Evolutionary conservation across 1,140 invertebrate genomes (phyloP).

Genomic region (Diabrotica virgifera): DNA sequence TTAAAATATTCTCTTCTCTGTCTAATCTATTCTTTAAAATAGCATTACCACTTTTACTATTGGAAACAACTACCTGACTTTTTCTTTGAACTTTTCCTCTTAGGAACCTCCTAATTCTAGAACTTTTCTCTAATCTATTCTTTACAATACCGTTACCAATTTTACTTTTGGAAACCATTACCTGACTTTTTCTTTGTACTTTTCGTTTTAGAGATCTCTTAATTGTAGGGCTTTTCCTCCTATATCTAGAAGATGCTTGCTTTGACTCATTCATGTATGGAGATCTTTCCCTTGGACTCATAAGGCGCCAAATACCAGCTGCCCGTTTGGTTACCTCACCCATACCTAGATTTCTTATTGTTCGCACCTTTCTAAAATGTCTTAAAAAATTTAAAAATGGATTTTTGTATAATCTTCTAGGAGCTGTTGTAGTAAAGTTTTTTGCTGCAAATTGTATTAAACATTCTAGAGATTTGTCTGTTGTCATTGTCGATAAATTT

Average conservation of each 20-base stretch:
- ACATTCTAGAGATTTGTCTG: no score
- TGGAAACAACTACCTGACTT: no score
- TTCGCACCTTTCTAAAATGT: conserved; percentile 6
- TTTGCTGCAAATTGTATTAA: no score
- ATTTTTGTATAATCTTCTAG: conserved; percentile 3
- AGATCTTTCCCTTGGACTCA: conserved; percentile 8
- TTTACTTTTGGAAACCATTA: no score
- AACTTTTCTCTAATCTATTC: no score
- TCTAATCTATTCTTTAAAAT: no score
- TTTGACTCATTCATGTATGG: not conserved
- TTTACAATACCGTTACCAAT: no score
- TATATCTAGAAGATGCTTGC: not conserved
- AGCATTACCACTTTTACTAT: no score
- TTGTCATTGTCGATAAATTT: no score
- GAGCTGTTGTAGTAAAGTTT: not conserved
- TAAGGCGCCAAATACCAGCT: not conserved
- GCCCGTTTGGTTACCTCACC: not conserved
- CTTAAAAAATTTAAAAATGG: conserved; percentile 10
- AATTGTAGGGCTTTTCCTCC: not conserved
- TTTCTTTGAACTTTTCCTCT: not conserved
- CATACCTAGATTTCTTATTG: not conserved
- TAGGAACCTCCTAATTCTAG: not conserved
- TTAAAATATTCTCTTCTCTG: no score
- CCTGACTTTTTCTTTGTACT: not conserved
- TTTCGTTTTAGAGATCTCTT: not conserved